phyloP scores from a whole-genome alignment of 2,797 vertebrate species.

The Heterohyrax brucei region DNA sequence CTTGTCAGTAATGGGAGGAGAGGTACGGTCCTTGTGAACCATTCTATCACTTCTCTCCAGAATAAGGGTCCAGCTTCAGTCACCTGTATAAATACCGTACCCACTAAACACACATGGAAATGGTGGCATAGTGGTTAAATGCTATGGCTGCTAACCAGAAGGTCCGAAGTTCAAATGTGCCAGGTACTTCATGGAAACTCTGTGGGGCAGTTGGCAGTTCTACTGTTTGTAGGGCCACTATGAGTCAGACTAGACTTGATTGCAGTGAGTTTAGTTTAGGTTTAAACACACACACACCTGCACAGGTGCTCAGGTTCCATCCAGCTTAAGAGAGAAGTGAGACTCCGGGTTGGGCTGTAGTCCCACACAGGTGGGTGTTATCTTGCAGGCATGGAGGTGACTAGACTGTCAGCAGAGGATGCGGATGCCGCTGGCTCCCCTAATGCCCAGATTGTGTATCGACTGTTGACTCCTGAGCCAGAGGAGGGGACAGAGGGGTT shows the following conservation, averaged over 20 bases:
- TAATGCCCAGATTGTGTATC: conserved; percentile 92
- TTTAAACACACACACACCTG: not conserved
- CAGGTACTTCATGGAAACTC: too few relatives aligned
- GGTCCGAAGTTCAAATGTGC: too few relatives aligned
- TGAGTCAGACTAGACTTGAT: too few relatives aligned
- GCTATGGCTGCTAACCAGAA: too few relatives aligned
- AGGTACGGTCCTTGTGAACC: not conserved
- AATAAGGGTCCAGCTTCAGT: not conserved
- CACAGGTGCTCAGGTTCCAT: not conserved
- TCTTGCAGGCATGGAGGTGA: conserved; percentile 92
- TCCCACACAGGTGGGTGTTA: not conserved
- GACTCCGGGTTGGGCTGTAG: not conserved
- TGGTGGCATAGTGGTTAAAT: too few relatives aligned
- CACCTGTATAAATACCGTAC: not conserved
- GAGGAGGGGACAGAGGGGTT: conserved; percentile 30
- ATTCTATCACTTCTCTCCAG: not conserved
- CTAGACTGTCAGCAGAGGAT: conserved; percentile 92
- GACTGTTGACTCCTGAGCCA: conserved; percentile 91
- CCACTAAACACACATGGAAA: not conserved
- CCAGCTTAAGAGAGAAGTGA: not conserved
- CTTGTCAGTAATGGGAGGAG: not conserved
- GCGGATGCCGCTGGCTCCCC: conserved; percentile 93
- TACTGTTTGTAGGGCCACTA: too few relatives aligned
- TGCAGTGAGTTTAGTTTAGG: too few relatives aligned
- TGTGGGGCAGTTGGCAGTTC: too few relatives aligned